Conservation (phyloP, 2,797 vertebrate species). For the Brotula barbata region DNA sequence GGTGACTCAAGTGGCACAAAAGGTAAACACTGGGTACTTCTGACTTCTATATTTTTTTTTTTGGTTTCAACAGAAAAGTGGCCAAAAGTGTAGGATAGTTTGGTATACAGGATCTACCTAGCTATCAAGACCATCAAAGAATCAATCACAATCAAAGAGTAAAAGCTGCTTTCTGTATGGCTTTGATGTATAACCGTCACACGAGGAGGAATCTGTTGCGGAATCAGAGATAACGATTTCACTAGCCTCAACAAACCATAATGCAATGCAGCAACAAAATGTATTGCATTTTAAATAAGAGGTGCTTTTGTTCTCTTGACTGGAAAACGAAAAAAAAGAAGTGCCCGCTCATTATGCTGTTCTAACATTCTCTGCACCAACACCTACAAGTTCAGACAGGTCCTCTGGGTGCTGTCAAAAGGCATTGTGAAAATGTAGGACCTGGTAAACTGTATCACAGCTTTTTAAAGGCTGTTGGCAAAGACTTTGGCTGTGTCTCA, state of each 20-base stretch:
- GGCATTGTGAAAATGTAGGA: conserved; percentile 9
- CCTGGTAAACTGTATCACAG: too few species aligned
- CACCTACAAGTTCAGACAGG: conserved; percentile 25
- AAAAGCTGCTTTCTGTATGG: too few species aligned
- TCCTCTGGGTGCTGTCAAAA: conserved; percentile 1
- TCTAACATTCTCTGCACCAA: neutral
- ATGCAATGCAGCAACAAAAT: conserved; percentile 25
- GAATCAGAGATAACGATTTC: conserved; percentile 36
- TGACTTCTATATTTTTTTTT: too few species aligned
- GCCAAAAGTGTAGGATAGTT: conserved; percentile 17
- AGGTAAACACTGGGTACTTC: too few species aligned
- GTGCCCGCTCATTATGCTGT: neutral
- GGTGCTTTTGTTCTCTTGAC: conserved; percentile 24
- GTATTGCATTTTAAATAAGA: conserved; percentile 27
- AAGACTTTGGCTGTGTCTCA: too few species aligned
- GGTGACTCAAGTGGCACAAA: conserved; percentile 97
- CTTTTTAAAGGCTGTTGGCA: too few species aligned
- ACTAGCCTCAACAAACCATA: conserved; percentile 18
- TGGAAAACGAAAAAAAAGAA: conserved; percentile 13
- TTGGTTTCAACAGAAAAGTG: conserved; percentile 10
- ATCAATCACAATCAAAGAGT: too few species aligned
- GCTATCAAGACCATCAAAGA: conserved; percentile 40
- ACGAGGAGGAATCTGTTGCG: conserved; percentile 51
- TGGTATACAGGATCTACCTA: conserved; percentile 2
- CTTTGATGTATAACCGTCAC: conserved; percentile 61